Conservation (phyloP, 2,113 vertebrate genomes). For the Xenus cinereus region DNA sequence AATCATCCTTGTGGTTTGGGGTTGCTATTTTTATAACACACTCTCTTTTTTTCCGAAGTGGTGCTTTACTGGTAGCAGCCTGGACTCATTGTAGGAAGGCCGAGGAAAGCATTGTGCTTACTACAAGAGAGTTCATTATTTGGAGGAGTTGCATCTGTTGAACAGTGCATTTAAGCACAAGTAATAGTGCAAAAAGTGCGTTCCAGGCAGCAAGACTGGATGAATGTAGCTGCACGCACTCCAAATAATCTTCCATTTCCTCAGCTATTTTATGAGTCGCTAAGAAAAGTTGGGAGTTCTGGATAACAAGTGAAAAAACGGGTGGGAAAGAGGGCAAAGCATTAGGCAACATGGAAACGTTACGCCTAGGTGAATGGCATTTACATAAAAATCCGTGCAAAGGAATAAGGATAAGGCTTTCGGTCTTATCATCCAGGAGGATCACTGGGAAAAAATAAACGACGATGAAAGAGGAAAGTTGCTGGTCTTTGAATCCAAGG, state of each 20-base stretch:
- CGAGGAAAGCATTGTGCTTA: accelerated
- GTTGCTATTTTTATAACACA: not conserved
- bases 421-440: not conserved
- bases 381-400: not conserved
- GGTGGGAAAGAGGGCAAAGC: not conserved
- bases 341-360: not conserved
- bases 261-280: not conserved
- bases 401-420: not conserved
- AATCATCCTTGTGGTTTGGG: not conserved
- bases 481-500: not conserved
- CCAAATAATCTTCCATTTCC: not conserved
- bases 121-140: not conserved
- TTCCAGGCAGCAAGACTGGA: not conserved
- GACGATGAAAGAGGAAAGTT: not conserved
- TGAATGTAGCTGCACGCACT: not conserved
- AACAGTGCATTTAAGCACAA: not conserved
- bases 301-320: not conserved
- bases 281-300: not conserved
- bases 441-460: not conserved
- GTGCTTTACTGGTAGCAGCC: not conserved
- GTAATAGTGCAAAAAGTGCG: not conserved
- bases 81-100: not conserved
- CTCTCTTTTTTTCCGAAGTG: not conserved
- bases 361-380: not conserved
- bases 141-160: not conserved